Evolutionary conservation across 2,888 invertebrate species (phyloP).

Genomic region (Eupithecia inturbata): DNA sequence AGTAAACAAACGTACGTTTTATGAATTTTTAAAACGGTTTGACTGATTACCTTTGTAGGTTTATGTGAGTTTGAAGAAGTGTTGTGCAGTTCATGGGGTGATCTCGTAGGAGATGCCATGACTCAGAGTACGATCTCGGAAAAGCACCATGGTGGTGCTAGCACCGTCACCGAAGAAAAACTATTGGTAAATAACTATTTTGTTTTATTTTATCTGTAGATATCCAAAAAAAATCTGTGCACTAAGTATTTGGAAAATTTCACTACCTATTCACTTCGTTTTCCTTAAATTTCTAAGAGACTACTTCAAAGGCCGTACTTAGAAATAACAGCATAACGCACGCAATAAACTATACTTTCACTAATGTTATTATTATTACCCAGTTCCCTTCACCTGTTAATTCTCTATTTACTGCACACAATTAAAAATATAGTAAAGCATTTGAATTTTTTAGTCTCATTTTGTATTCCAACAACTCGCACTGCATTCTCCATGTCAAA

Average conservation of each 20-base stretch:
- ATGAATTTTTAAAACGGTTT: conserved; percentile 29
- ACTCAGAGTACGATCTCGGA: conserved; percentile 72
- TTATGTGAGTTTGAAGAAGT: conserved; percentile 14
- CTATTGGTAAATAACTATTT: conserved; percentile 64
- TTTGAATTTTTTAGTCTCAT: not conserved
- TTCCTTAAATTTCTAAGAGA: not conserved
- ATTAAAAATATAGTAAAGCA: not conserved
- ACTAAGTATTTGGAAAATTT: not conserved
- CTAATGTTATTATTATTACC: not conserved
- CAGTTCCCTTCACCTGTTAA: not conserved
- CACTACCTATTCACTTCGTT: not conserved
- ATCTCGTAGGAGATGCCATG: conserved; percentile 65
- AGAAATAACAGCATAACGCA: not conserved
- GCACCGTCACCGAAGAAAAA: conserved; percentile 77
- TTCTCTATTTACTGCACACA: not conserved
- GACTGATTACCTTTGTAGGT: conserved; percentile 37
- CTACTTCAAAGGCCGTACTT: not conserved
- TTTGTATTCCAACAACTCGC: not conserved
- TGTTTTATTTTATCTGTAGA: not conserved
- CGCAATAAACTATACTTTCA: not conserved
- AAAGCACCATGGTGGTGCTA: conserved; percentile 63
- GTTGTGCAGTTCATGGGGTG: conserved; percentile 30
- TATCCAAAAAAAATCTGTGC: not conserved
- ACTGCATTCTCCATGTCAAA: not conserved
- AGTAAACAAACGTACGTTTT: conserved; percentile 14